These are phyloP conservation scores for Apodemia duryi DNA, from an alignment of 2,888 invertebrate species.

Conservation along the genomic window DNA sequence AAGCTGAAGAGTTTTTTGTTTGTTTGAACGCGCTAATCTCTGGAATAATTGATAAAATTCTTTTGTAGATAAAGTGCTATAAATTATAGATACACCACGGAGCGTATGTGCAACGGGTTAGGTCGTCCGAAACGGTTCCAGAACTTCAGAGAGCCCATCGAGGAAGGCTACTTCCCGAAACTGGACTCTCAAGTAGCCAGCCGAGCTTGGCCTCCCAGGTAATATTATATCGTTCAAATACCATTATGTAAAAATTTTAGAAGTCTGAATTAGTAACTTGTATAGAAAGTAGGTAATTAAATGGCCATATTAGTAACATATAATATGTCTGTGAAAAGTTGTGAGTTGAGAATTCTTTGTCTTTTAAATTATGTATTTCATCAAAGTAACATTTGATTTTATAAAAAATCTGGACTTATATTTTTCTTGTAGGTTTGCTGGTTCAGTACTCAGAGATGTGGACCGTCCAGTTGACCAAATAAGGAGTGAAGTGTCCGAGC, in stretches of 20 bases:
- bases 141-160: slow-evolving; percentile 84
- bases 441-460: slow-evolving; percentile 74
- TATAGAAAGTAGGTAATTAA: no score
- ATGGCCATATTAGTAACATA: no score
- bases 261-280: no score
- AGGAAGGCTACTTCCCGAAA: slow-evolving; percentile 91
- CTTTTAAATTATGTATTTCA: not conserved
- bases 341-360: no score
- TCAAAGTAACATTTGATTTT: not conserved
- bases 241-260: no score
- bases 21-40: no score
- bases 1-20: no score
- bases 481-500: slow-evolving; percentile 79
- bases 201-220: slow-evolving; percentile 86
- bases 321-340: no score
- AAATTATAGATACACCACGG: slow-evolving; percentile 83
- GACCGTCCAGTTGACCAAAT: slow-evolving; percentile 82
- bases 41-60: no score
- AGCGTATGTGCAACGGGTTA: slow-evolving; percentile 86
- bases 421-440: slow-evolving; percentile 51
- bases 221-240: slow-evolving; percentile 5
- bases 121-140: slow-evolving; percentile 80
- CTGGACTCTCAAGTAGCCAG: slow-evolving; percentile 88
- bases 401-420: not conserved
- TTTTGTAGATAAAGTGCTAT: no score